Evolutionary conservation across 2,888 invertebrate species (phyloP).

Genomic region (Aphrophora alni): DNA sequence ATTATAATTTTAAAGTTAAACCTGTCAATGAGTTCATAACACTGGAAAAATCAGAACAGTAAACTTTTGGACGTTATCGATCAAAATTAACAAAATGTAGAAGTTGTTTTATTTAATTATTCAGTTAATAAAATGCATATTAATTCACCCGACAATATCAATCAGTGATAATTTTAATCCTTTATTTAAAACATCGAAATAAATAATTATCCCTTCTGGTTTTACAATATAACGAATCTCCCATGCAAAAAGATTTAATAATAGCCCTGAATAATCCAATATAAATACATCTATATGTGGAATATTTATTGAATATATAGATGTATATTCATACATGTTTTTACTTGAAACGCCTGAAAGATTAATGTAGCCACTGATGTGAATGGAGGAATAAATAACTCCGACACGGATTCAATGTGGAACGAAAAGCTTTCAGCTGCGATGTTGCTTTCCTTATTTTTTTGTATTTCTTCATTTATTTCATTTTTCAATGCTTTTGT

Average conservation of each 20-base stretch:
- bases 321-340: slow-evolving; percentile 1
- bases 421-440: not conserved
- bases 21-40: too few relatives aligned
- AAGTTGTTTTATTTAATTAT: too few relatives aligned
- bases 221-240: not conserved
- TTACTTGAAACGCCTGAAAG: not conserved
- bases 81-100: too few relatives aligned
- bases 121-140: too few relatives aligned
- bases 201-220: not conserved
- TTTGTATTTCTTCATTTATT: not conserved
- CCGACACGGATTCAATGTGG: not conserved
- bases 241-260: not conserved
- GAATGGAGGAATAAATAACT: not conserved
- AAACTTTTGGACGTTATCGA: too few relatives aligned
- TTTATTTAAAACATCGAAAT: too few relatives aligned
- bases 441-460: not conserved
- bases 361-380: not conserved
- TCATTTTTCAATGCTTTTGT: not conserved
- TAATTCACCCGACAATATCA: too few relatives aligned
- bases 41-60: too few relatives aligned
- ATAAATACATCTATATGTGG: not conserved
- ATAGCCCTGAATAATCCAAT: not conserved
- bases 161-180: too few relatives aligned
- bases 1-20: too few relatives aligned
- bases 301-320: not conserved